Evolutionary conservation across 1,140 invertebrate species (phyloP), one percentile per base, ranked within the genome.

Genomic region (Dinoponera quadriceps): DNA sequence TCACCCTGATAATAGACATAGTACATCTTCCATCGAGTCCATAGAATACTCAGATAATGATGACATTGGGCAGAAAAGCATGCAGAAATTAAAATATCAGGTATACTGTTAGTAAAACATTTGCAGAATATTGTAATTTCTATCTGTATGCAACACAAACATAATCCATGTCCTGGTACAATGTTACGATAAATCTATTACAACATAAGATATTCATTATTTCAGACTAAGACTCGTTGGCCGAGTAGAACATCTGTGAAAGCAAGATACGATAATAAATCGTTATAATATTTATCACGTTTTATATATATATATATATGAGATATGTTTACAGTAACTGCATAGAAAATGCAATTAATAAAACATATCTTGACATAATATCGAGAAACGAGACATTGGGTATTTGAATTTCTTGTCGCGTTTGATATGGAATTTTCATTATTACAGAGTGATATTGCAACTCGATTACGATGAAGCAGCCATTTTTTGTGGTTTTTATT

Each of bases 21-120:
- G 90, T 54, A 72, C 72, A 25, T 88, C 90, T 3, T 91, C 89
- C 0, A 86, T 90, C 9, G 89, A 91, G 66, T 88, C 90, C 9
- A 66, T 85, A 14, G 90, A 91, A 14, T 51, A 78, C 22, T 89
- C 88, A 2, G 90, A 91, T 13, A 68, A 38, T 82, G 91, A 90
- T 68, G 73, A 73, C 55, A 60, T 55, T 49, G 62, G 3, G 27
- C 73, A 29, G 44, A 49, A 51, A 38, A 71, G 55, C 16, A 49
- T 25, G 18, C 68, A 51, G 29, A 71, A 16, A 65, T 59, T 87
- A 33, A 82, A 63, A 55, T 20, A 44, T 25, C 57, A 88, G 63
- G 86, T 87, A 78, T 4, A 74, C 14, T 25, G 25, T 38, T 73
- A 55, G 3, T 75, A 9, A 57, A 27, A 38, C n/a, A 55, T 13